A percentile compares a stretch with the other conserved stretches of the same genome.
These are phyloP conservation scores for Ichneumon xanthorius DNA, from an alignment of 2,888 invertebrate species.

Conservation along the genomic window DNA sequence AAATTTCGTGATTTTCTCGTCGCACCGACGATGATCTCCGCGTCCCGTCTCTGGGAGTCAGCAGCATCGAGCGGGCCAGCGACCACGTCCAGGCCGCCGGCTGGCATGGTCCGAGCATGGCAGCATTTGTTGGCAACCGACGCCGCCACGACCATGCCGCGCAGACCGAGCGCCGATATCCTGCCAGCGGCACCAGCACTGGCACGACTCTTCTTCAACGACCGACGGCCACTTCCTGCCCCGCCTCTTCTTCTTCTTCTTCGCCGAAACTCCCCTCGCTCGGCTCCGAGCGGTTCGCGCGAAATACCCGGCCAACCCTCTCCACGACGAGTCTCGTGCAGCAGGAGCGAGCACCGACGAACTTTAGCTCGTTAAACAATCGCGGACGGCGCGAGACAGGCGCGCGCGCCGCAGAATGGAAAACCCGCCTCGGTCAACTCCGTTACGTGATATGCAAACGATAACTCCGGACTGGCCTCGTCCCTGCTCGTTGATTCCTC, in stretches of 20 bases:
- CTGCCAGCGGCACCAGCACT: constrained; percentile 71
- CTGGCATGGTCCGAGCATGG: constrained; percentile 83
- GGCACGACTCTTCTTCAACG: constrained; percentile 69
- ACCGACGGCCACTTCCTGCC: constrained; percentile 62
- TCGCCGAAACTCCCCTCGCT: neutral
- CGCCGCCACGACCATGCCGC: constrained; percentile 76
- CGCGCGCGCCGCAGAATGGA: constrained; percentile 4
- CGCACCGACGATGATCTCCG: constrained; percentile 61
- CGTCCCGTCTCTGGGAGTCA: constrained; percentile 66
- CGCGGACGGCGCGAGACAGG: neutral
- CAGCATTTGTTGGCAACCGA: constrained; percentile 83
- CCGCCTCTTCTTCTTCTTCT: constrained; percentile 38
- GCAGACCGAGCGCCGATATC: constrained; percentile 59
- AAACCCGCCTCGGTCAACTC: constrained; percentile 30
- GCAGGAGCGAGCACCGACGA: constrained; percentile 22
- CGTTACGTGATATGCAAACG: constrained; percentile 62
- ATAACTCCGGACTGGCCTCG: neutral
- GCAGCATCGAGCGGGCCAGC: constrained; percentile 79
- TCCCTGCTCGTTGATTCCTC: neutral
- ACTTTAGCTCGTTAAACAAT: constrained; percentile 51
- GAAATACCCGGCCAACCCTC: neutral
- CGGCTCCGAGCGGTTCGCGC: neutral
- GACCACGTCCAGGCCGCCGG: constrained; percentile 81
- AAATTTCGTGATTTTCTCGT: constrained; percentile 48
- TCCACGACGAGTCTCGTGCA: neutral